Conservation (phyloP, 2,113 vertebrate genomes). For the Scatophagus argus region DNA sequence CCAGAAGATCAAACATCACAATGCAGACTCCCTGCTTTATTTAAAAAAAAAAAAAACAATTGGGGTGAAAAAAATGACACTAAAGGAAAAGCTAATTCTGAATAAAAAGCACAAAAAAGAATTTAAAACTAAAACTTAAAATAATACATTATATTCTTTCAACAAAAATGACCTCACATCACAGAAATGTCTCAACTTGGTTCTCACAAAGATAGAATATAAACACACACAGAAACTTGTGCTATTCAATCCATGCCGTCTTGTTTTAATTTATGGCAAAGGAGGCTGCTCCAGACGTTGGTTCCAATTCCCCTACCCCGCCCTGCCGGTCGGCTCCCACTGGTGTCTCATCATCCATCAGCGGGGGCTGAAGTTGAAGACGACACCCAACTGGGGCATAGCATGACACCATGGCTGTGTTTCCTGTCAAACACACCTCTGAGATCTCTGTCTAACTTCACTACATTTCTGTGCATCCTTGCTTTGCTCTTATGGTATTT, state of each 20-base stretch:
- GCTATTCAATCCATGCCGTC: slow-evolving; percentile 76
- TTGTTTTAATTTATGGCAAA: slow-evolving; percentile 81
- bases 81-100: neutral
- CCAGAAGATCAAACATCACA: neutral
- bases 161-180: slow-evolving; percentile 34
- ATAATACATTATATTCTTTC: neutral
- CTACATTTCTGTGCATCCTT: slow-evolving; percentile 43
- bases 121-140: neutral
- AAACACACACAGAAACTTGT: slow-evolving; percentile 14
- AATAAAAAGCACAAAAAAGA: neutral
- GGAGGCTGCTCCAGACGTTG: slow-evolving; percentile 71
- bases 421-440: slow-evolving; percentile 80
- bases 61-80: neutral
- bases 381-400: slow-evolving; percentile 68
- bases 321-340: slow-evolving; percentile 60
- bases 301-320: slow-evolving; percentile 70
- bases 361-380: slow-evolving; percentile 65
- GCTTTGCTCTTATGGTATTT: slow-evolving; percentile 35
- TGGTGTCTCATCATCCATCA: slow-evolving; percentile 83
- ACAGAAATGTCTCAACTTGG: slow-evolving; percentile 30
- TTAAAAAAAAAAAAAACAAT: neutral
- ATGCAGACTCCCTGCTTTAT: neutral
- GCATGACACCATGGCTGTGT: slow-evolving; percentile 74
- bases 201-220: slow-evolving; percentile 49
- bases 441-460: slow-evolving; percentile 53